A percentile compares a stretch with the other conserved stretches of the same genome.
These are phyloP conservation scores for Petrocephalus sullivani DNA, from an alignment of 2,797 vertebrate genomes.

Conservation along the genomic window DNA sequence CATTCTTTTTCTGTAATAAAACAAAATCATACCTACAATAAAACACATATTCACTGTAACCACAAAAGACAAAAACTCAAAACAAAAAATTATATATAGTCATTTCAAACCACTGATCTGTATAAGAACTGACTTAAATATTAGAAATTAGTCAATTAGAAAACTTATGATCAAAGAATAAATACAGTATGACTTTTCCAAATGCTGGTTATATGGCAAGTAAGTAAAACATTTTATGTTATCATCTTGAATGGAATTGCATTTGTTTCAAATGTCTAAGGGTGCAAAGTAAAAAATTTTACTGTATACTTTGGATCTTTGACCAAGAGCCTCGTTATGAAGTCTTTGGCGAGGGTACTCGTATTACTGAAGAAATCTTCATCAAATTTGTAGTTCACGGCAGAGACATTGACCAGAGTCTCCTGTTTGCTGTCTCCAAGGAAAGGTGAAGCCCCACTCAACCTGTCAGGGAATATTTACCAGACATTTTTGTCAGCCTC, in stretches of 20 bases:
- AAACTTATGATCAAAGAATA: not conserved
- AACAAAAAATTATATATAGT: not conserved
- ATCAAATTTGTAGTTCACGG: conserved; percentile 92
- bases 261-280: not conserved
- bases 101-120: not conserved
- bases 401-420: conserved; percentile 92
- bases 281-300: not conserved
- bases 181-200: not conserved
- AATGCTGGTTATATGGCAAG: not conserved
- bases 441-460: conserved; percentile 94
- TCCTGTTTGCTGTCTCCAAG: conserved; percentile 96
- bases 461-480: conserved; percentile 53
- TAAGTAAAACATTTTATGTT: not conserved
- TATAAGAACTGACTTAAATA: not conserved
- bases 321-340: conserved; percentile 84
- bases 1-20: conserved; percentile 83
- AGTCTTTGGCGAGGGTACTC: conserved; percentile 92
- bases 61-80: not conserved
- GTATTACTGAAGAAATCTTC: conserved; percentile 94
- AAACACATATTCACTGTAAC: not conserved
- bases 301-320: conserved; percentile 88
- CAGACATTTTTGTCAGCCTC: not conserved
- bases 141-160: not conserved
- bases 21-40: conserved; percentile 11
- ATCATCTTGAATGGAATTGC: not conserved